Base-by-base conservation (phyloP, 2,888 invertebrate genomes). In the Eudasyphora cyanicolor region DNA sequence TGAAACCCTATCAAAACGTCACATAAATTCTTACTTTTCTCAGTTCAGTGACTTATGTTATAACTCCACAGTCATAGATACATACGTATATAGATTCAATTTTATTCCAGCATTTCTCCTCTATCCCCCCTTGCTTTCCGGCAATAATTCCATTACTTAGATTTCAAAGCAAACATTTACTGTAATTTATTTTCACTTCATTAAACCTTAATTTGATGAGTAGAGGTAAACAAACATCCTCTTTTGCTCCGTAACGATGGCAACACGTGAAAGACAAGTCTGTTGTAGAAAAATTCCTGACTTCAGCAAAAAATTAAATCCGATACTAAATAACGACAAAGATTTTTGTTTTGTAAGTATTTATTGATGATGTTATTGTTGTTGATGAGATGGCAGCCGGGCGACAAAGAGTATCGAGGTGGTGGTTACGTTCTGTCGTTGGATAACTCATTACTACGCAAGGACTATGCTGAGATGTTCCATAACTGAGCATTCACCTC, bases 181-280 rank as follows among this genome's bases (percentile, higher is more conserved):
- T 62, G 62, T 74, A 62, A 78, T 62, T 69, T 49, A 78, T 78
- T 78, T 74, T 75, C 75, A 75, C 78, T 82, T 78, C 82, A 82
- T 75, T 82, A 82, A 71, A 78, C 64, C 54, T 21, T 75, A 27
- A 78, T 70, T 75, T 71, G 54, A 78, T 74, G n/a, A n/a, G n/a
- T n/a, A n/a, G 38, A 45, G 69, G 49, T 51, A 51, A 74, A 51
- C 35, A 76, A 38, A 6, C 38, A 38, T 14, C 17, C 49, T 49
- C 19, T 49, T 10, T 2, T 49, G 24, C 27, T 27, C 27, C 27
- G 38, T 57, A 57, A 57, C 27, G 57, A 12, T 24, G 24, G 14
- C 57, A 24, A 57, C 27, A 24, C 27, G 27, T 57, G 57, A 27
- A 54, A 54, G 12, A 21, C 27, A 12, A 57, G 14, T 57, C 49